Evolutionary conservation across 2,888 invertebrate genomes (phyloP).

Genomic region (Synergus umbraculus): DNA sequence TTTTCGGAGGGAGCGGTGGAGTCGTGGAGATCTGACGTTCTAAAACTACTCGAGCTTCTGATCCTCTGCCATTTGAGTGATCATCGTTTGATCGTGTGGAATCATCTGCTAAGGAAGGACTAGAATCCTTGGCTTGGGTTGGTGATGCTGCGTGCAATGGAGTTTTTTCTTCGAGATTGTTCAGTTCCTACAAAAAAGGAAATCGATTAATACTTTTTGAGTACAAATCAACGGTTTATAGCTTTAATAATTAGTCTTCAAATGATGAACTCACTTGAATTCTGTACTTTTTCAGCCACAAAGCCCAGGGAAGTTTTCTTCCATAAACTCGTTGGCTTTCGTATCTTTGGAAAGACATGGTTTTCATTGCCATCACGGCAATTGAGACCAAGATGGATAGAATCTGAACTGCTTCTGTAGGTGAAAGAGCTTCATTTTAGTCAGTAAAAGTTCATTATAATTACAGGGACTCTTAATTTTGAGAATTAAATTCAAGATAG

Average conservation of each 20-base stretch:
- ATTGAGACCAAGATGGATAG: conserved; percentile 84
- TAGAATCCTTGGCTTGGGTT: conserved; percentile 15
- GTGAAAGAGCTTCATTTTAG: conserved; percentile 46
- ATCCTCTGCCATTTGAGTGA: conserved; percentile 48
- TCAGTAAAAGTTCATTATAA: conserved; percentile 1
- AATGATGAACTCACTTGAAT: conserved; percentile 59
- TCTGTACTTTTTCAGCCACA: conserved; percentile 74
- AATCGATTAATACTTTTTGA: background rate
- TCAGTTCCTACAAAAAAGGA: conserved; percentile 62
- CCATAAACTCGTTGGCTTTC: conserved; percentile 88
- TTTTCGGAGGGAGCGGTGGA: conserved; percentile 75
- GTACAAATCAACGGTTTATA: background rate
- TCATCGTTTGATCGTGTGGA: conserved; percentile 41
- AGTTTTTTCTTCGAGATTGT: conserved; percentile 68
- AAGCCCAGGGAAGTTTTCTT: conserved; percentile 86
- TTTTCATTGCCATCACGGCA: conserved; percentile 84
- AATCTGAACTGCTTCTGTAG: conserved; percentile 83
- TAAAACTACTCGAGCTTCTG: conserved; percentile 56
- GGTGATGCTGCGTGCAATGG: conserved; percentile 58
- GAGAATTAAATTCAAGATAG: background rate
- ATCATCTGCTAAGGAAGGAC: conserved; percentile 8
- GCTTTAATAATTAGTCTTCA: background rate
- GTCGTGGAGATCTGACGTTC: conserved; percentile 70
- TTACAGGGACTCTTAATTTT: background rate
- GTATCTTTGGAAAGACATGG: conserved; percentile 86